Evolutionary conservation across 2,888 invertebrate species (phyloP).

Genomic region (Acheta domesticus): DNA sequence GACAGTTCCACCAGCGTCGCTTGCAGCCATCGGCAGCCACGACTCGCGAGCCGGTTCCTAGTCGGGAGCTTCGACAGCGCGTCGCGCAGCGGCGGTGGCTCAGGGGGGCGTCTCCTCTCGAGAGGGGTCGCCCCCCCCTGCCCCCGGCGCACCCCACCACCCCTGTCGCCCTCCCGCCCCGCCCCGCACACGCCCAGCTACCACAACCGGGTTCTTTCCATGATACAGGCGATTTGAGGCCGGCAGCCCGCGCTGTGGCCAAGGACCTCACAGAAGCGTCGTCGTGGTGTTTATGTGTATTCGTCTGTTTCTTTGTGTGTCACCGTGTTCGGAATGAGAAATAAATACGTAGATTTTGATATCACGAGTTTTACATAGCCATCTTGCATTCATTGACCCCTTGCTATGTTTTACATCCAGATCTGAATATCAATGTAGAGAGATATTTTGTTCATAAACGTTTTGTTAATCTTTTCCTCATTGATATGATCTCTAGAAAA

Average conservation of each 20-base stretch:
- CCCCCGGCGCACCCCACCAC: no score
- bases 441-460: neutral
- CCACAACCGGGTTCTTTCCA: no score
- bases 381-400: neutral
- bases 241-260: neutral
- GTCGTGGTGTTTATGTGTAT: neutral
- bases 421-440: neutral
- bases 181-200: no score
- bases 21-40: no score
- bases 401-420: neutral
- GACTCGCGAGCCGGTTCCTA: no score
- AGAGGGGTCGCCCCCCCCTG: no score
- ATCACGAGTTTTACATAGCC: conserved; percentile 9
- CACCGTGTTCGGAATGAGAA: conserved; percentile 1
- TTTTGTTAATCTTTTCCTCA: neutral
- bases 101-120: no score
- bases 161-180: no score
- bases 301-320: neutral
- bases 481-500: conserved; percentile 11
- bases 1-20: no score
- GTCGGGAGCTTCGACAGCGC: no score
- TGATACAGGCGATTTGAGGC: neutral
- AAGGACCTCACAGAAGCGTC: neutral
- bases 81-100: no score
- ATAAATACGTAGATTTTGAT: conserved; percentile 11